Evolutionary conservation across 2,797 vertebrate genomes (phyloP).

Genomic region (Falco novaeseelandiae): DNA sequence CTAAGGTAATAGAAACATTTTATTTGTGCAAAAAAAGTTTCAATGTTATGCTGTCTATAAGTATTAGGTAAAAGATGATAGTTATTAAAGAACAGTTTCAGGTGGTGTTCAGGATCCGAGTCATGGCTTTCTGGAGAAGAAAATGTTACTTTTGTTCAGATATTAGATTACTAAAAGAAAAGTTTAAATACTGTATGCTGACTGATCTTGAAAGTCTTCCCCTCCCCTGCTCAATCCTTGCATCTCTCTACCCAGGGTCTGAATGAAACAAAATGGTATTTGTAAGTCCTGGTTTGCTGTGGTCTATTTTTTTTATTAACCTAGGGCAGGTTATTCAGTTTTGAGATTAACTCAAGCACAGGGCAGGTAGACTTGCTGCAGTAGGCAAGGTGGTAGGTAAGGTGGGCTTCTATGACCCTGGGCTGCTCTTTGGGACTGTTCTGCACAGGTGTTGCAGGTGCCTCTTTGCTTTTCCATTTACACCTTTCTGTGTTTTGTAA

Average conservation of each 20-base stretch:
- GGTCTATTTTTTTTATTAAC: not conserved
- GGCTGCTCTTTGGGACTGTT: not conserved
- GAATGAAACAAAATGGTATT: not conserved
- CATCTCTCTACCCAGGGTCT: not conserved
- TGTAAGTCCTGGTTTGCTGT: not conserved
- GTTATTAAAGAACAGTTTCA: not conserved
- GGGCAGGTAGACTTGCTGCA: not conserved
- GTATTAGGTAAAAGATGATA: not conserved
- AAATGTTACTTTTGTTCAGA: not conserved
- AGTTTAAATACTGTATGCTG: not conserved
- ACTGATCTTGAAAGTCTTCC: not conserved
- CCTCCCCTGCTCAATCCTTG: accelerated
- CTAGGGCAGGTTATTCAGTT: not conserved
- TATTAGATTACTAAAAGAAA: not conserved
- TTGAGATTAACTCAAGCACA: not conserved
- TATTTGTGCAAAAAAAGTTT: not conserved
- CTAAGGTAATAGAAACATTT: not conserved
- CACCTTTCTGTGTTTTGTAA: not conserved
- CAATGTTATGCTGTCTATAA: not conserved
- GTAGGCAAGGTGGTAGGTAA: no score
- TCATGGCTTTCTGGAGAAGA: not conserved
- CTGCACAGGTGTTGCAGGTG: not conserved
- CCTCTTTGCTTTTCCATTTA: not conserved
- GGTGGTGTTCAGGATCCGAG: not conserved
- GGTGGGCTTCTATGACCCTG: not conserved